A percentile compares a stretch with the other conserved stretches of the same genome.
phyloP scores from a whole-genome alignment of 2,888 invertebrate genomes.

The Agapostemon virescens region DNA sequence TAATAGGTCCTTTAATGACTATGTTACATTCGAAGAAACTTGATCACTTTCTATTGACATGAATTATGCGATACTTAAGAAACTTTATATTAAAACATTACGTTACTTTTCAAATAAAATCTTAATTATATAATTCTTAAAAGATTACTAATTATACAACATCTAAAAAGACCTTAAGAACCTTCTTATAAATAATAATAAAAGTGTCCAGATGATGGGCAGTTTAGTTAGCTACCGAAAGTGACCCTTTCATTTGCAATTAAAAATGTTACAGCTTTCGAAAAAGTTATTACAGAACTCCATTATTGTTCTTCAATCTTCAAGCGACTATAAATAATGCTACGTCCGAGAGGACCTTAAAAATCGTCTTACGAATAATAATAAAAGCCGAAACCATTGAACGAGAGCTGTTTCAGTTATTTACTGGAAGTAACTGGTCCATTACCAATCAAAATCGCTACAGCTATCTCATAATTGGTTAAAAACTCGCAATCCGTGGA shows the following conservation, averaged over 20 bases:
- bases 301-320: too few species aligned
- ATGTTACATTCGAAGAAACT: not conserved
- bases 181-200: not conserved
- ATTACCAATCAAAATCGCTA: not conserved
- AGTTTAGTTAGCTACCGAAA: too few species aligned
- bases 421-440: not conserved
- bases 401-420: not conserved
- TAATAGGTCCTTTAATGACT: not conserved
- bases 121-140: too few species aligned
- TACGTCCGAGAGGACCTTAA: not conserved
- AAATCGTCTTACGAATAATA: not conserved
- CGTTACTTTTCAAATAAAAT: not conserved
- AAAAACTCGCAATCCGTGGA: not conserved
- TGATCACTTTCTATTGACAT: not conserved
- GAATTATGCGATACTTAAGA: not conserved
- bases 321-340: too few species aligned
- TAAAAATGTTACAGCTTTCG: too few species aligned
- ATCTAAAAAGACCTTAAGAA: not conserved
- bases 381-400: not conserved
- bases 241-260: too few species aligned
- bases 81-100: not conserved
- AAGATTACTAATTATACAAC: too few species aligned
- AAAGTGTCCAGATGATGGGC: too few species aligned
- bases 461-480: not conserved
- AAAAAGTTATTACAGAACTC: too few species aligned